Conservation (phyloP, 2,113 vertebrate species). For the Leptobrachium ailaonicum region DNA sequence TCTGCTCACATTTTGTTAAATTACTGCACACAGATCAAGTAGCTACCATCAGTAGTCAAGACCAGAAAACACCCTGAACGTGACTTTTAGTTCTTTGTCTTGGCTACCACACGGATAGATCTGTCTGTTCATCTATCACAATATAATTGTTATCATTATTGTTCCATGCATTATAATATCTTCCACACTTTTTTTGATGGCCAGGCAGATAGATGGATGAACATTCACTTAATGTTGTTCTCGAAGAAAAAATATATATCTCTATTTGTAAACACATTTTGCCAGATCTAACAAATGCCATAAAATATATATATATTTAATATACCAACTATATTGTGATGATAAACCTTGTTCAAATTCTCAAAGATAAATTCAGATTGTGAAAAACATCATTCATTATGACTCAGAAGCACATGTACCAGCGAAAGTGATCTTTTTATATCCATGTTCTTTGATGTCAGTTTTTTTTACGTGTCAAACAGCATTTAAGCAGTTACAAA, state of each 20-base stretch:
- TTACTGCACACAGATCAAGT: conserved; percentile 39
- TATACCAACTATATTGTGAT: not conserved
- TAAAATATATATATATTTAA: not conserved
- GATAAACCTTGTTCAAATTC: not conserved
- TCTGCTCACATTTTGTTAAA: conserved; percentile 41
- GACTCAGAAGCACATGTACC: conserved; percentile 15
- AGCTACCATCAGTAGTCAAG: conserved; percentile 15
- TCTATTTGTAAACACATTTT: no score
- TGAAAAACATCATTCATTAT: conserved; percentile 17
- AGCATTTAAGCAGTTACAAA: not conserved
- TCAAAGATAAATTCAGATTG: conserved; percentile 7
- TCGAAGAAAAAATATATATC: no score
- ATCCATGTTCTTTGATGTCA: conserved; percentile 16
- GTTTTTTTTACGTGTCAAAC: conserved; percentile 27
- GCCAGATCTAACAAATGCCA: no score
- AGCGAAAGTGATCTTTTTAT: conserved; percentile 25
- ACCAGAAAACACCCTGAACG: conserved; percentile 13
- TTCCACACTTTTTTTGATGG: not conserved
- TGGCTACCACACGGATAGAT: no score
- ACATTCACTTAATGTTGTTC: not conserved
- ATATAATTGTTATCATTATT: no score
- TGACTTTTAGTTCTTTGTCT: not conserved
- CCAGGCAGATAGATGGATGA: not conserved
- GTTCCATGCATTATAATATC: no score
- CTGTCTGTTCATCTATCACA: no score